Percentiles rank a stretch among this genome's conserved stretches.
Evolutionary conservation across 2,113 vertebrate species (phyloP).

Genomic region (Pelecanoides urinatrix): DNA sequence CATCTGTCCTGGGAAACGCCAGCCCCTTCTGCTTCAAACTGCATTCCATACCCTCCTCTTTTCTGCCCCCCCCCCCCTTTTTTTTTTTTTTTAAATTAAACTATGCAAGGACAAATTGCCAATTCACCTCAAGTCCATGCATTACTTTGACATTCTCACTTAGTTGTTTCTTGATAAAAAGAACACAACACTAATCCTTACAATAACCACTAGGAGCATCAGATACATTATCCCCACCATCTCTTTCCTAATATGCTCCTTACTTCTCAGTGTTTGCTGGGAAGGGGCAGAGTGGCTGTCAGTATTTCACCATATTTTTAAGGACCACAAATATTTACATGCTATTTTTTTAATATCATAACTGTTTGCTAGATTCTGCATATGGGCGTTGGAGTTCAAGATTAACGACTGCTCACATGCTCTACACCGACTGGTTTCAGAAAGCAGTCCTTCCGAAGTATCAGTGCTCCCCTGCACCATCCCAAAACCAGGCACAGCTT

Average conservation of each 20-base stretch:
- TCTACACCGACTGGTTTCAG: background rate
- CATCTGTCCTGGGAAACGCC: background rate
- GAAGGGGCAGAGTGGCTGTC: background rate
- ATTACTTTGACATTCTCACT: background rate
- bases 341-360: background rate
- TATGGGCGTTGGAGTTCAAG: background rate
- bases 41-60: background rate
- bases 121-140: background rate
- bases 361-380: background rate
- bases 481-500: background rate
- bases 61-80: accelerated
- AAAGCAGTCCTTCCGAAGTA: background rate
- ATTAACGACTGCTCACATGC: background rate
- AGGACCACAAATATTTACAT: background rate
- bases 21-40: background rate
- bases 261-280: background rate
- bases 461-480: background rate
- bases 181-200: background rate
- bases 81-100: background rate
- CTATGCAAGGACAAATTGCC: background rate
- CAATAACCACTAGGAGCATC: background rate
- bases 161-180: background rate
- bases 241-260: background rate
- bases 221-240: background rate
- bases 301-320: background rate